phyloP scores from a whole-genome alignment of 2,797 vertebrate species.

The Oryzias dopingdopingensis region DNA sequence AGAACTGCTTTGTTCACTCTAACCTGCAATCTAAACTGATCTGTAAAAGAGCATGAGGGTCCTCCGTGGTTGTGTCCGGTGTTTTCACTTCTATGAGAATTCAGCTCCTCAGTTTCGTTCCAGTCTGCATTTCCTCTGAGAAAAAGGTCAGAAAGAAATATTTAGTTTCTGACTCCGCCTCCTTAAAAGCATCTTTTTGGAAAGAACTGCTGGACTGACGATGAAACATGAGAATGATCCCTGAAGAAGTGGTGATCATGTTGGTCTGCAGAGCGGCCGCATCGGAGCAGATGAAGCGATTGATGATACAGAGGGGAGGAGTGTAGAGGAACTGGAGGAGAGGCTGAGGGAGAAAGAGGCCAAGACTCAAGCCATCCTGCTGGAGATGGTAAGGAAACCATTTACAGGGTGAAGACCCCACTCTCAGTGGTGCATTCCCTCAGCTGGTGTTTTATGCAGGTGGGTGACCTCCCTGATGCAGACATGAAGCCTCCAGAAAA shows the following conservation, averaged over 20 bases:
- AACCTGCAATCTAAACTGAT: background rate
- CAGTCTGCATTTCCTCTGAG: no score
- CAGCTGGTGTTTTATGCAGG: conserved; percentile 68
- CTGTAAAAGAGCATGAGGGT: no score
- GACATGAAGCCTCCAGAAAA: conserved; percentile 93
- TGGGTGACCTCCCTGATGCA: conserved; percentile 94
- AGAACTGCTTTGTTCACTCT: conserved; percentile 55
- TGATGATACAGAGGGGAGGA: conserved; percentile 85
- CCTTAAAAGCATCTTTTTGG: no score
- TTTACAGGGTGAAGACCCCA: background rate
- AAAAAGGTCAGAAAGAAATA: no score
- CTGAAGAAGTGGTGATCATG: no score
- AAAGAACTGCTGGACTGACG: no score
- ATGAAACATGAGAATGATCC: no score
- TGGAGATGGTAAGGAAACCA: conserved; percentile 88
- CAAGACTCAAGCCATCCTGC: conserved; percentile 92
- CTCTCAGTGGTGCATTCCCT: background rate
- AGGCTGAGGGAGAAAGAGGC: conserved; percentile 92
- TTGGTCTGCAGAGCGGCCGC: conserved; percentile 85
- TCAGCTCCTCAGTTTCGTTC: no score
- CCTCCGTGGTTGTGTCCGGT: no score
- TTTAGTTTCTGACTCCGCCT: no score
- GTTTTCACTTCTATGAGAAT: no score
- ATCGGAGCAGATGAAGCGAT: conserved; percentile 97
- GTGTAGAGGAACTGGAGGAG: conserved; percentile 88